A percentile compares a stretch with the other conserved stretches of the same genome.
phyloP scores from a whole-genome alignment of 2,113 vertebrate genomes.

The Eulacestoma nigropectus region DNA sequence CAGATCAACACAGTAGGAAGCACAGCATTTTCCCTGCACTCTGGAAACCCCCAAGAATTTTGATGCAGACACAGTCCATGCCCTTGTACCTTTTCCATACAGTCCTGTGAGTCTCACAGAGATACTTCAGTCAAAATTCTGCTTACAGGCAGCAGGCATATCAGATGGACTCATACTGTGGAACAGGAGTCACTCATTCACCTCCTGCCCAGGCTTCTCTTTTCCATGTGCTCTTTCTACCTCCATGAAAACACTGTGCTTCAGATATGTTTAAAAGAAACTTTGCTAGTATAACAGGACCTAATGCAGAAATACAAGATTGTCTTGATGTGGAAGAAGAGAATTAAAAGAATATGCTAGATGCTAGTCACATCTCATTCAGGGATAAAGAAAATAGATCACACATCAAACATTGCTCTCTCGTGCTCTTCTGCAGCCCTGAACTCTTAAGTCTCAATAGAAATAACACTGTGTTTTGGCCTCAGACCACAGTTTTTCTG shows the following conservation, averaged over 20 bases:
- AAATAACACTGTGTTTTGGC: neutral
- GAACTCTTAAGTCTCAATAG: neutral
- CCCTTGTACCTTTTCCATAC: conserved; percentile 76
- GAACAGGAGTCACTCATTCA: conserved; percentile 75
- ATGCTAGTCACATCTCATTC: neutral
- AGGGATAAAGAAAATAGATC: neutral
- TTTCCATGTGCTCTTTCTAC: conserved; percentile 81
- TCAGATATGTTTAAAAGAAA: neutral
- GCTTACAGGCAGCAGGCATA: conserved; percentile 61
- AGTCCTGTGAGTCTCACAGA: conserved; percentile 75
- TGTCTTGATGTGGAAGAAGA: neutral
- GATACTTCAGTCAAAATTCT: conserved; percentile 82
- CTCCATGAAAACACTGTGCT: conserved; percentile 15
- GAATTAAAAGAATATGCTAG: neutral
- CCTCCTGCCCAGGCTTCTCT: conserved; percentile 50
- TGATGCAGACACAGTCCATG: neutral
- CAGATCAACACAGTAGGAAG: neutral
- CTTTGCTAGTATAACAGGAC: neutral
- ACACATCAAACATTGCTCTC: neutral
- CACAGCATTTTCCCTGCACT: neutral
- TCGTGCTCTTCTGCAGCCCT: neutral
- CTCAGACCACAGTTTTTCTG: neutral
- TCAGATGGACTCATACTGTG: conserved; percentile 66
- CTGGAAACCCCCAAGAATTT: neutral
- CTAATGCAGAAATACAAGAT: neutral